A percentile compares a stretch with the other conserved stretches of the same genome.
phyloP scores from a whole-genome alignment of 2,888 invertebrate species.

The Aphidoletes aphidimyza region DNA sequence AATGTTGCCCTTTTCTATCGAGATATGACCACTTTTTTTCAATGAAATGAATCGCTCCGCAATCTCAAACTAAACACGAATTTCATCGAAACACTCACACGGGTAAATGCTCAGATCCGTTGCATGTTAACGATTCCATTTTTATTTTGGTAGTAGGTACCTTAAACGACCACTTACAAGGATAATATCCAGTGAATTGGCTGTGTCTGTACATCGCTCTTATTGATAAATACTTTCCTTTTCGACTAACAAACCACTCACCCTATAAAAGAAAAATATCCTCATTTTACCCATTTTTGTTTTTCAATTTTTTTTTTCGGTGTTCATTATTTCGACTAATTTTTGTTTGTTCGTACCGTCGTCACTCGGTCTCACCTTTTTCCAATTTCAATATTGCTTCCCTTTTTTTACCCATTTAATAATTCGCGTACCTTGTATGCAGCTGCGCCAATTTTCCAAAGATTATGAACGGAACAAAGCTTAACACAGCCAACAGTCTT shows the following conservation, averaged over 20 bases:
- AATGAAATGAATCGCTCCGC: not conserved
- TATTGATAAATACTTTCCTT: not conserved
- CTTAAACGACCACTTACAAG: constrained; percentile 14
- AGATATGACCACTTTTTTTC: constrained; percentile 17
- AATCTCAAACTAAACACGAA: constrained; percentile 12
- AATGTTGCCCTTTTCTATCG: not conserved
- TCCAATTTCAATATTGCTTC: not conserved
- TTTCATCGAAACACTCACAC: constrained; percentile 6
- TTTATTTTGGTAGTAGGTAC: not conserved
- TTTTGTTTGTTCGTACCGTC: not conserved
- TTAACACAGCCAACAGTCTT: not conserved
- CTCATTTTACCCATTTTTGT: not conserved
- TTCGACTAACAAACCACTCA: not conserved
- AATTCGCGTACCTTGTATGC: not conserved
- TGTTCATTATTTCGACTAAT: constrained; percentile 1
- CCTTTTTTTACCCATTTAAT: not conserved
- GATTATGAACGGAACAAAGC: not conserved
- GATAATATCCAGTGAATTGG: not conserved
- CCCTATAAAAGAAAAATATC: not conserved
- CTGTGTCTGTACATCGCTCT: not conserved
- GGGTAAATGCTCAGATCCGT: constrained; percentile 15
- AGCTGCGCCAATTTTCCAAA: not conserved
- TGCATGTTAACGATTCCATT: not conserved
- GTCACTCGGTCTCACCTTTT: not conserved
- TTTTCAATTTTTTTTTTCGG: too few relatives aligned